These are phyloP conservation scores for Cephus pygmeus DNA, from an alignment of 2,888 invertebrate genomes.

Conservation along the genomic window DNA sequence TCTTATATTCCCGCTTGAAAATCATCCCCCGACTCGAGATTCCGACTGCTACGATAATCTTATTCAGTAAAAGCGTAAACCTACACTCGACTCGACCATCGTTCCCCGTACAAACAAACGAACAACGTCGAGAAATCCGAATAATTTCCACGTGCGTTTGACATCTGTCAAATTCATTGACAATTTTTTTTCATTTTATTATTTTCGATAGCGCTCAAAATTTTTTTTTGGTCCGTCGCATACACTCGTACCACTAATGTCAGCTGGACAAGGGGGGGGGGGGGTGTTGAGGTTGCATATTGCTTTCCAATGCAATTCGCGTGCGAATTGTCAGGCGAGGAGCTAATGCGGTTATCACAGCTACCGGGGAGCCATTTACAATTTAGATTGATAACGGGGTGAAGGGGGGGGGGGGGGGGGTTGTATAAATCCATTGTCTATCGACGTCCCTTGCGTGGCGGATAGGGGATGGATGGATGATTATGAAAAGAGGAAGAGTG, in stretches of 20 bases:
- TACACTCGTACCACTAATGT: neutral
- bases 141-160: neutral
- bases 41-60: neutral
- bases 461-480: neutral
- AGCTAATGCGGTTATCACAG: neutral
- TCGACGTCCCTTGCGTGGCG: neutral
- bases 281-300: neutral
- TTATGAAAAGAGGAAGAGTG: slow-evolving; percentile 5
- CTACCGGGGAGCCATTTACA: slow-evolving; percentile 49
- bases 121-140: neutral
- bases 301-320: neutral
- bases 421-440: neutral
- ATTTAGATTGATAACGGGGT: slow-evolving; percentile 50
- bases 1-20: neutral
- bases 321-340: neutral
- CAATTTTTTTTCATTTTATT: slow-evolving; percentile 5
- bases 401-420: neutral
- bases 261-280: neutral
- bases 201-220: neutral
- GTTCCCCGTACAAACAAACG: neutral
- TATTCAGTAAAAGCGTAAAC: neutral
- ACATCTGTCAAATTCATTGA: neutral
- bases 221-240: neutral
- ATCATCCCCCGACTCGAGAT: neutral
- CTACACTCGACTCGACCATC: neutral